Evolutionary conservation across 2,113 vertebrate genomes (phyloP).

Genomic region (Oreochromis niloticus): DNA sequence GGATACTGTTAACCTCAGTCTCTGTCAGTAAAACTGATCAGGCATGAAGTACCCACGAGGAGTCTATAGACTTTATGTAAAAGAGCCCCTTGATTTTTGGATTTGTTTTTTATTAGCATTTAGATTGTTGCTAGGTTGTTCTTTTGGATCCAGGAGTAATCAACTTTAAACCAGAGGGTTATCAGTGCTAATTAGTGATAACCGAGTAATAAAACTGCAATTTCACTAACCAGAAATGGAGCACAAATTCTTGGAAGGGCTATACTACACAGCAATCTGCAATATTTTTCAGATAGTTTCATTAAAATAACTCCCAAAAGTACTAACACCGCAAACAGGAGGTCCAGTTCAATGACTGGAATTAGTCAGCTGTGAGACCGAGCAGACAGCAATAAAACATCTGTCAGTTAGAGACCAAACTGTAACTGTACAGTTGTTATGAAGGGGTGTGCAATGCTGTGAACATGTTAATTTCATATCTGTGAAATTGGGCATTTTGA

Average conservation of each 20-base stretch:
- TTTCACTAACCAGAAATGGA: not conserved
- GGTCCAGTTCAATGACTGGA: not conserved
- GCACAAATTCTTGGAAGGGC: not conserved
- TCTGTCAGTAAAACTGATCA: not conserved
- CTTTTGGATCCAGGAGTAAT: not conserved
- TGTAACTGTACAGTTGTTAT: not conserved
- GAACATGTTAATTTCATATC: not conserved
- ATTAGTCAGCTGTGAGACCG: not conserved
- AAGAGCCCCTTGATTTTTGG: not conserved
- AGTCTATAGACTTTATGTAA: not conserved
- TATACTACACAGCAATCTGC: not conserved
- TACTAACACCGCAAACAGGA: not conserved
- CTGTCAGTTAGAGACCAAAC: not conserved
- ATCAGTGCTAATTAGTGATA: not conserved
- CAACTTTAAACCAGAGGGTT: not conserved
- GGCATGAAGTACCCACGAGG: not conserved
- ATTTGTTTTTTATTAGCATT: not conserved
- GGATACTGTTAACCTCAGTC: not conserved
- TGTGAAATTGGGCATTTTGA: not conserved
- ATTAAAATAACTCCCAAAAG: not conserved
- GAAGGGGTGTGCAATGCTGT: not conserved
- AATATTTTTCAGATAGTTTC: not conserved
- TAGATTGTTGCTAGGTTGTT: not conserved
- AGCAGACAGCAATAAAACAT: not conserved
- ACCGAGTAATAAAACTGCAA: not conserved